Base-by-base conservation (phyloP, 30 jellyfish, hydroid and myxozoan species). In the Chironex yamaguchii region DNA sequence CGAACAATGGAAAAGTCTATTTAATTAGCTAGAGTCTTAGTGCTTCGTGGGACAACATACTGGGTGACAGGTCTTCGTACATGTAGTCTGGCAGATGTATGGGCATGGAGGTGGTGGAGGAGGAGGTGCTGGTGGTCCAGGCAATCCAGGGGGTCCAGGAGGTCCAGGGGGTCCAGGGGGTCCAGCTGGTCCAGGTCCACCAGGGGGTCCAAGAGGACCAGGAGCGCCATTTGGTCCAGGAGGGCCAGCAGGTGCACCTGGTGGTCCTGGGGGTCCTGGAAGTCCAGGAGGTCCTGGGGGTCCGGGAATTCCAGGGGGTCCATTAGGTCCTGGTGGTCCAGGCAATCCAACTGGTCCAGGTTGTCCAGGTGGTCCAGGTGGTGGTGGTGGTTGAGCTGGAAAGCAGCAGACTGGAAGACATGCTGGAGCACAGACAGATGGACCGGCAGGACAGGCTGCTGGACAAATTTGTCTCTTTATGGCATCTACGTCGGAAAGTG, bases 61-160 rank as follows among this genome's bases (percentile, higher is more conserved):
- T 77, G 90, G 87, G 84, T 97, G 99, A 85, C 99, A 94, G 23
- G 96, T 69, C 78, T 97, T 97, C 34, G 78, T 71, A 54, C 99
- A 94, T 34, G 49, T 80, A 36, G 93, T 80, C 23, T 52, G 81
- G 79, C 99, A 94, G 96, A 90, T 92, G n/a, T 89, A 83, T 84
- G 99, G 99, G 90, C 99, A 94, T 79, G 97, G 97, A 70, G 99
- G 96, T 89, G 99, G 99, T 86, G 99, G 99, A 78, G 99, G 99
- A 67, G 98, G 97, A 67, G 98, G 97, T 62, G 97, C 98, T 87
- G 98, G 98, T 14, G 98, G 96, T 86, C 98, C 98, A 84, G 98
- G 98, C 28, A 81, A 84, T 93, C 98, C 98, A 27, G 98, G 98
- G 66, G 97, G 98, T 88, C 98, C 98, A 78, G 97, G 97, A 22